A percentile compares a stretch with the other conserved stretches of the same genome.
These are phyloP conservation scores for Nesidiocoris tenuis DNA, from an alignment of 2,888 invertebrate genomes.

Conservation along the genomic window DNA sequence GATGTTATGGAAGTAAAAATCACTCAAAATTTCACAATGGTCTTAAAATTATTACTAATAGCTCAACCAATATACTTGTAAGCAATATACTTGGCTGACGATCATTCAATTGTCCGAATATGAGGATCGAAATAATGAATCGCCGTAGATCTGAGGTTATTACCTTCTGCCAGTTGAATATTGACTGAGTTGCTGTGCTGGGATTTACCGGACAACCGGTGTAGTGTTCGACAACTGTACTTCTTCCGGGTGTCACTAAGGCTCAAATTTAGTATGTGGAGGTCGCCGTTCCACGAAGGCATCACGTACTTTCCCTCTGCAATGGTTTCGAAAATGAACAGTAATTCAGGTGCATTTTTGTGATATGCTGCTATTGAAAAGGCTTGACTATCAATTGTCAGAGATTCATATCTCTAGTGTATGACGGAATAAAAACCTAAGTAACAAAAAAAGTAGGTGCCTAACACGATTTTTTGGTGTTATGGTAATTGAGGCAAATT, in stretches of 20 bases:
- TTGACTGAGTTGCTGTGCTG: conserved; percentile 37
- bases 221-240: conserved; percentile 39
- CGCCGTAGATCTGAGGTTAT: no score
- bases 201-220: conserved; percentile 31
- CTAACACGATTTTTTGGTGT: no score
- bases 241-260: conserved; percentile 20
- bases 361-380: neutral
- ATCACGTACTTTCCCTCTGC: conserved; percentile 40
- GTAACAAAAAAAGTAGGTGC: no score
- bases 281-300: conserved; percentile 39
- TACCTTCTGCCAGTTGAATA: conserved; percentile 14
- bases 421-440: no score
- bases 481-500: no score
- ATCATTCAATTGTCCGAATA: no score
- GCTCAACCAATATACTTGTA: no score
- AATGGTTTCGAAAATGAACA: neutral
- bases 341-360: neutral
- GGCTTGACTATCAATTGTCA: neutral
- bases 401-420: neutral
- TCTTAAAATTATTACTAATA: no score
- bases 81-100: no score
- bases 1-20: no score
- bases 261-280: conserved; percentile 40
- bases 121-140: no score
- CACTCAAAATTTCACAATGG: no score